Base-by-base conservation (phyloP, 2,888 invertebrate species). In the Noctua janthe region DNA sequence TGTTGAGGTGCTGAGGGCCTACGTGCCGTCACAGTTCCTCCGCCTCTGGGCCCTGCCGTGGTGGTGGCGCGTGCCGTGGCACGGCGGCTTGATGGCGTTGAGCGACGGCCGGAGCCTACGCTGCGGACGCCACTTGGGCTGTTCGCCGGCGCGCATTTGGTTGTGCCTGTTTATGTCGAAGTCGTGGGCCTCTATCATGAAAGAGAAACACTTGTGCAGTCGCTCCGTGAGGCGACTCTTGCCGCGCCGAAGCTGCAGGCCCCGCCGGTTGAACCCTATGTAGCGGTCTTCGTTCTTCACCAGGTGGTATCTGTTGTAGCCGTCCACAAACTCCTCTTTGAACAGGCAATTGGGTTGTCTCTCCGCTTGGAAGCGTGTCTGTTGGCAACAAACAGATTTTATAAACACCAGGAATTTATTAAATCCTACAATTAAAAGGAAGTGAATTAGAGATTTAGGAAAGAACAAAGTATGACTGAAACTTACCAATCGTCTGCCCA, bases 401-500 rank as follows among this genome's bases (percentile, higher is more conserved):
- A 47, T 84, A 8, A 83, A n/a, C 20, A 67, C 1, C 39, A 59
- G 10, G 15, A 7, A 7, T n/a, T 76, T 7, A 35, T 43, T 6
- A 17, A 13, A 8, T 54, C 7, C 23, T 23, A 23, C 13, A 20
- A 15, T 20, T 11, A 39, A 66, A 29, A 17, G 6, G 43, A 13
- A 54, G 7, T 17, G 0, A 62, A 17, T 43, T 51, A 11, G 4
- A 59, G n/a, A 13, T 39, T 47, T 39, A 1, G 51, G 13, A 13
- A 47, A 54, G 3, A 5, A n/a, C 20, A 51, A 49, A 66, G 29
- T 74, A 23, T 47, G 56, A 67, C 23, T 70, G 59, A 54, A 82
- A 90, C 96, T 96, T 83, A 97, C 97, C 95, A 97, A 97, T 95
- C 98, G 98, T 97, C 98, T 97, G 97, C 98, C 98, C 91, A 98